Evolutionary conservation across 1,140 invertebrate genomes (phyloP).

Genomic region (Philotrypesis tridentata): DNA sequence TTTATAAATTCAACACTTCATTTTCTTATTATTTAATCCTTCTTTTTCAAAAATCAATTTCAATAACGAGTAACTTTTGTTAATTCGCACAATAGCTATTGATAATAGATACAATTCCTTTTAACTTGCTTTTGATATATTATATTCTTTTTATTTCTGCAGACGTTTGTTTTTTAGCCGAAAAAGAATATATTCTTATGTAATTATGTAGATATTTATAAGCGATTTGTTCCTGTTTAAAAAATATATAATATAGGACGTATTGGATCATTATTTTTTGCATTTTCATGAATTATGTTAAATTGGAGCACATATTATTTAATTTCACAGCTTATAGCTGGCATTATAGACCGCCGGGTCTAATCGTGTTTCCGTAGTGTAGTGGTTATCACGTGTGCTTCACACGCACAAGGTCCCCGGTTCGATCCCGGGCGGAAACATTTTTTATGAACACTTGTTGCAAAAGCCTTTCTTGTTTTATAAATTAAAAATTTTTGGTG

Average conservation of each 20-base stretch:
- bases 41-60: too few species aligned
- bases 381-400: slow-evolving; percentile 68
- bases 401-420: slow-evolving; percentile 88
- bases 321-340: neutral
- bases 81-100: too few species aligned
- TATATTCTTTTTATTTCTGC: too few species aligned
- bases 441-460: neutral
- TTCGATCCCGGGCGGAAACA: slow-evolving; percentile 91
- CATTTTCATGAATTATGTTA: neutral
- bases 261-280: neutral
- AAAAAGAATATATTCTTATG: neutral
- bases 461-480: neutral
- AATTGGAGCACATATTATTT: neutral
- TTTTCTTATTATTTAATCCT: too few species aligned
- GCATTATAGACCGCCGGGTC: neutral
- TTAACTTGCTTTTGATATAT: too few species aligned
- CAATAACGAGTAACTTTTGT: too few species aligned
- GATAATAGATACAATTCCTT: too few species aligned
- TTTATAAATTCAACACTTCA: too few species aligned
- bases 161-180: too few species aligned
- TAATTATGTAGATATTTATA: neutral
- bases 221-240: neutral
- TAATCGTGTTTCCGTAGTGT: slow-evolving; percentile 77
- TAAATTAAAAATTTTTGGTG: neutral
- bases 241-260: neutral